Evolutionary conservation across 2,888 invertebrate genomes (phyloP).

Genomic region (Sycophila texana): DNA sequence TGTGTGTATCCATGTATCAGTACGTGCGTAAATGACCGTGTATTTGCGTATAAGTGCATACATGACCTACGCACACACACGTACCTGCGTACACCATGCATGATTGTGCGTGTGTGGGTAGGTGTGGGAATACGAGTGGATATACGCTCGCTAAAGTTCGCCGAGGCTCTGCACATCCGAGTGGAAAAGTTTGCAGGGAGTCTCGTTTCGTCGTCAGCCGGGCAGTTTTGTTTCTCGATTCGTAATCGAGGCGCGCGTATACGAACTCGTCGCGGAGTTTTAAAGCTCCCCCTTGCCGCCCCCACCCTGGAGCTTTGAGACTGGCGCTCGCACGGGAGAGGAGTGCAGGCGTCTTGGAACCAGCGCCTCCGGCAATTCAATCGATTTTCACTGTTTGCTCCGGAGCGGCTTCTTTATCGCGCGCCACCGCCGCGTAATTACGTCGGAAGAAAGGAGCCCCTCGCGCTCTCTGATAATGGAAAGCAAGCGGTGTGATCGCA

Average conservation of each 20-base stretch:
- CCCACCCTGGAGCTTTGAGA: conserved; percentile 1
- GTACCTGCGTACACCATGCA: not conserved
- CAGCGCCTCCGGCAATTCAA: not conserved
- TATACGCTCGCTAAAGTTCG: conserved; percentile 5
- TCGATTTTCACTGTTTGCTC: too few relatives aligned
- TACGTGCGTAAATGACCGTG: too few relatives aligned
- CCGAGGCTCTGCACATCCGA: conserved; percentile 34
- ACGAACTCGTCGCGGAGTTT: conserved; percentile 10
- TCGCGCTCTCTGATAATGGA: too few relatives aligned
- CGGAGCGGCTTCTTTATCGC: too few relatives aligned
- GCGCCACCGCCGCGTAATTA: too few relatives aligned
- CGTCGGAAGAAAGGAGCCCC: too few relatives aligned
- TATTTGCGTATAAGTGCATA: too few relatives aligned
- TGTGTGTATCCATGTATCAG: too few relatives aligned
- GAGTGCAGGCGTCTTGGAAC: not conserved
- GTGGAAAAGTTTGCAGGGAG: conserved; percentile 45
- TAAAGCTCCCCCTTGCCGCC: conserved; percentile 24
- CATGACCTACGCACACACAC: too few relatives aligned
- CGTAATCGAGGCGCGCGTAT: conserved; percentile 41
- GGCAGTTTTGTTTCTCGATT: conserved; percentile 43
- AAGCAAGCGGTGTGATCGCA: too few relatives aligned
- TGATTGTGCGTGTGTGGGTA: not conserved
- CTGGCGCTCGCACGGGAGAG: not conserved
- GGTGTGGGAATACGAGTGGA: too few relatives aligned
- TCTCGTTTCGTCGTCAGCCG: not conserved